phyloP scores from a whole-genome alignment of 2,113 vertebrate species.

The Laterallus jamaicensis region DNA sequence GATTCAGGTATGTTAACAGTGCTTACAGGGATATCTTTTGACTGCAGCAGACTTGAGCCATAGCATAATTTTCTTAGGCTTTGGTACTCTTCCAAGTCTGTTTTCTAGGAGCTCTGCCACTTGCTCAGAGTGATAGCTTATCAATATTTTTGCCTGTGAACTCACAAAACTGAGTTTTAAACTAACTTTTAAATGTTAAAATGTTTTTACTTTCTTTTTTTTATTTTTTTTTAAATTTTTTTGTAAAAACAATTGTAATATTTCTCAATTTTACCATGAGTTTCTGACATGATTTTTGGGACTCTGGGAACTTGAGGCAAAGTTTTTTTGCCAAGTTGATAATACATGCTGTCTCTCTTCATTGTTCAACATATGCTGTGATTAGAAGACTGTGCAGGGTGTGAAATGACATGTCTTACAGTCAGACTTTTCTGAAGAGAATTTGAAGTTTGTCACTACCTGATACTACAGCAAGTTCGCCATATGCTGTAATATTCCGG shows the following conservation, averaged over 20 bases:
- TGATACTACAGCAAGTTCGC: neutral
- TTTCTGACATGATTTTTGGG: neutral
- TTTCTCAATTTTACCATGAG: neutral
- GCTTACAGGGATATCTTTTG: neutral
- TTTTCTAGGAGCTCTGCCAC: neutral
- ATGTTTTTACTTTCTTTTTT: neutral
- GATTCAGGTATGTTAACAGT: neutral
- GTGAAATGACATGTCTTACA: neutral
- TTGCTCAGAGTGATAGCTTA: neutral
- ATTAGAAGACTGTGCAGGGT: neutral
- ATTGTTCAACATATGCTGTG: neutral
- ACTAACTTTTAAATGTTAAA: neutral
- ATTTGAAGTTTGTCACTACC: neutral
- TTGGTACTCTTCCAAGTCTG: neutral
- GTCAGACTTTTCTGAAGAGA: neutral
- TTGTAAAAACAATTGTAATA: neutral
- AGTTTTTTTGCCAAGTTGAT: neutral
- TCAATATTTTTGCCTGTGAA: neutral
- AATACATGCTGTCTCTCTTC: neutral
- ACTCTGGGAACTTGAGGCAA: neutral
- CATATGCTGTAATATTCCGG: fast-evolving
- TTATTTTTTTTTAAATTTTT: neutral
- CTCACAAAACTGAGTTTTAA: neutral
- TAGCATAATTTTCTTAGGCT: neutral
- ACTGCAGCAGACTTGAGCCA: neutral